Percentiles rank a stretch among this genome's conserved stretches.
Evolutionary conservation across 2,797 vertebrate genomes (phyloP).

Genomic region (Brachymystax lenok): DNA sequence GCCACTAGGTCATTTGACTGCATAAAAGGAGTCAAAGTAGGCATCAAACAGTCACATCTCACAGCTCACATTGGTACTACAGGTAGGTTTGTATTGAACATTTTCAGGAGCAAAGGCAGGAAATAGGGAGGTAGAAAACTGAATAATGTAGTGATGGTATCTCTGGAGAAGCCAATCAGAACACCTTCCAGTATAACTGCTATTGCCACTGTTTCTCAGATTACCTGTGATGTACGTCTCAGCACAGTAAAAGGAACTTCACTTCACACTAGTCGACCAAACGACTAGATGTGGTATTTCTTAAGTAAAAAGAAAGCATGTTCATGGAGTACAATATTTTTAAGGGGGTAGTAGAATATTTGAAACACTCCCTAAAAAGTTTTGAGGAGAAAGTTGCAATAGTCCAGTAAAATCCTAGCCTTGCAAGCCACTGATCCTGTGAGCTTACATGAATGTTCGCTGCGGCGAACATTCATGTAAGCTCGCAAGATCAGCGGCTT

Average conservation of each 20-base stretch:
- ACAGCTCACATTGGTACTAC: background rate
- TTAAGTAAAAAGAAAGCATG: background rate
- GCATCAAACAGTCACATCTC: background rate
- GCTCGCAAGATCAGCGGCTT: too few species aligned
- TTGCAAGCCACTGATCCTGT: too few species aligned
- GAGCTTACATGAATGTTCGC: too few species aligned
- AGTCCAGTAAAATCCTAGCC: slow-evolving; percentile 20
- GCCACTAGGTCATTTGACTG: too few species aligned
- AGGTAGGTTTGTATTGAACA: background rate
- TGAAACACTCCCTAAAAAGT: slow-evolving; percentile 3
- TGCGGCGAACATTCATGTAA: too few species aligned
- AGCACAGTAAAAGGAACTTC: background rate
- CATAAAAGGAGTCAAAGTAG: too few species aligned
- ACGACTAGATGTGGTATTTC: background rate
- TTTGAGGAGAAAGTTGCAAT: slow-evolving; percentile 20
- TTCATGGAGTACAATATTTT: background rate
- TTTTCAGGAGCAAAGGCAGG: background rate
- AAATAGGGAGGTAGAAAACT: background rate
- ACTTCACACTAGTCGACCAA: background rate
- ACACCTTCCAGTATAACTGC: background rate
- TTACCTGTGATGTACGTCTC: background rate
- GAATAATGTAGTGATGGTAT: background rate
- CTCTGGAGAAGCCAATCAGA: background rate
- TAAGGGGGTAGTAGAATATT: background rate
- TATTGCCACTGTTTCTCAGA: background rate